Percentiles rank a stretch among this genome's conserved stretches.
phyloP scores from a whole-genome alignment of 2,113 vertebrate genomes.

The Urocynchramus pylzowi region DNA sequence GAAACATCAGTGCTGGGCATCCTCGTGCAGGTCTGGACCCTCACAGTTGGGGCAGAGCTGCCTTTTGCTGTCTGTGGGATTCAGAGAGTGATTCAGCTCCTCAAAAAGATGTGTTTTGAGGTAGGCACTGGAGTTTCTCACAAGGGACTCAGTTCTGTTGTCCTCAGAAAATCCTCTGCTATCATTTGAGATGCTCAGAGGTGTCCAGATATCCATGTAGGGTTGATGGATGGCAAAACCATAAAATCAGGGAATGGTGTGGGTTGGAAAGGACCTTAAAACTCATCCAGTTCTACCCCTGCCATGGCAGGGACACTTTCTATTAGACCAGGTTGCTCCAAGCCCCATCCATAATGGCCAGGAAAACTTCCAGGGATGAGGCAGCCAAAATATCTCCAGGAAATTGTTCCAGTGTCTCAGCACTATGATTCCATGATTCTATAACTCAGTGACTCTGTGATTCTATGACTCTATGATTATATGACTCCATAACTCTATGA shows the following conservation, averaged over 20 bases:
- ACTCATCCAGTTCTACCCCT: not conserved
- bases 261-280: not conserved
- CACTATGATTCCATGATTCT: not conserved
- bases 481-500: rapidly evolving
- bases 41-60: not conserved
- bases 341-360: rapidly evolving
- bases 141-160: not conserved
- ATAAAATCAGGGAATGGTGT: not conserved
- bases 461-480: rapidly evolving
- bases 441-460: rapidly evolving
- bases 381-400: not conserved
- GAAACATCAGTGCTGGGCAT: not conserved
- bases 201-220: not conserved
- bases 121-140: not conserved
- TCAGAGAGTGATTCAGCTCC: not conserved
- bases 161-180: not conserved
- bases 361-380: not conserved
- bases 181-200: rapidly evolving
- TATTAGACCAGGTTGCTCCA: not conserved
- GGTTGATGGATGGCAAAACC: not conserved
- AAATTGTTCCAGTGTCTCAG: not conserved
- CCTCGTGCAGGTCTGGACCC: not conserved
- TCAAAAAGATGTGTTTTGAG: not conserved
- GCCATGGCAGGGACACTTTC: not conserved
- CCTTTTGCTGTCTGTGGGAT: not conserved